Evolutionary conservation across 2,113 vertebrate genomes (phyloP).

Genomic region (Hydropotes inermis): DNA sequence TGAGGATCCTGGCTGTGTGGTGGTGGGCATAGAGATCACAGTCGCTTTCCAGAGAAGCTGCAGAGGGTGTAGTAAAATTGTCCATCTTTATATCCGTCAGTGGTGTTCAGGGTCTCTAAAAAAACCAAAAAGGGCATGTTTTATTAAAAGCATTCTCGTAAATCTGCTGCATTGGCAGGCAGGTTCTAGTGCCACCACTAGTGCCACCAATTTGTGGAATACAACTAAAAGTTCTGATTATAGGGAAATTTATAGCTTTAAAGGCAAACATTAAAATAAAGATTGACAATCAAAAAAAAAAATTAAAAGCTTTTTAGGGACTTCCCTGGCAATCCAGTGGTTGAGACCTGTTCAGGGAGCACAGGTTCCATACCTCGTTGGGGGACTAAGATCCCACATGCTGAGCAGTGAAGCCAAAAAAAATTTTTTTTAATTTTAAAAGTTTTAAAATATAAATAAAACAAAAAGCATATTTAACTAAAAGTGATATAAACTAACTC

Average conservation of each 20-base stretch:
- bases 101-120: conserved; percentile 57
- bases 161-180: not conserved
- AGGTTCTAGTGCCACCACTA: not conserved
- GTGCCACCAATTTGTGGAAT: not conserved
- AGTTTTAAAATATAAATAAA: not conserved
- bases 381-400: not conserved
- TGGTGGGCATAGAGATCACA: conserved; percentile 91
- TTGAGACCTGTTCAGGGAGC: not conserved
- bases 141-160: not conserved
- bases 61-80: not conserved
- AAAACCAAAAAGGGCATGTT: not conserved
- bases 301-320: not conserved
- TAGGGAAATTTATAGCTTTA: not conserved
- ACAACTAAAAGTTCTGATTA: not conserved
- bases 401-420: not conserved
- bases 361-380: not conserved
- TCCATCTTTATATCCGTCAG: conserved; percentile 67
- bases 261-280: not conserved
- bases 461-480: not conserved
- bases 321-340: not conserved
- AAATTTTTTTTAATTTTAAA: not conserved
- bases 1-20: conserved; percentile 83
- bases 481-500: not conserved
- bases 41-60: conserved; percentile 23
- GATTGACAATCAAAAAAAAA: not conserved